Conservation (phyloP, 1,140 invertebrate species). For the Trichogramma pretiosum region DNA sequence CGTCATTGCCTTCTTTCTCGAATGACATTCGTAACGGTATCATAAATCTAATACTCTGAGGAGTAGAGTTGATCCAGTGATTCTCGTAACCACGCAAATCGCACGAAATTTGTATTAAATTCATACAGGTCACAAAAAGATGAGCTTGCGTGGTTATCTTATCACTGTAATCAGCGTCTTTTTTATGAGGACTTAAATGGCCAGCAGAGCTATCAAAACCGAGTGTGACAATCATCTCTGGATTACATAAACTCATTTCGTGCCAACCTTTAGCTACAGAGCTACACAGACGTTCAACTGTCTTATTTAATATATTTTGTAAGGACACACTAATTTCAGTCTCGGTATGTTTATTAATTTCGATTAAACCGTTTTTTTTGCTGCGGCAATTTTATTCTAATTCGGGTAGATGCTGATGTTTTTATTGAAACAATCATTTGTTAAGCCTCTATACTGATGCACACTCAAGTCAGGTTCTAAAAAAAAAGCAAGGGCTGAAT, state of each 20-base stretch:
- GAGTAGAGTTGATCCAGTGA: neutral
- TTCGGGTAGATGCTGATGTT: neutral
- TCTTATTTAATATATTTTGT: neutral
- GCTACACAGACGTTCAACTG: neutral
- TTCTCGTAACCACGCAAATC: neutral
- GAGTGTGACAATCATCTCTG: neutral
- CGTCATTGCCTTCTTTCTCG: neutral
- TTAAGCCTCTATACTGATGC: neutral
- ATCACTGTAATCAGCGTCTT: neutral
- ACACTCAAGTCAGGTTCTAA: neutral
- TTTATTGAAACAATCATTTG: neutral
- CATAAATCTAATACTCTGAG: neutral
- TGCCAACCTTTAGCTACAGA: neutral
- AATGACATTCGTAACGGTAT: neutral
- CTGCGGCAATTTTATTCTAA: neutral
- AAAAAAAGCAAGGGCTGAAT: neutral
- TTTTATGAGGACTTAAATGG: neutral
- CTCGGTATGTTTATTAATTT: neutral
- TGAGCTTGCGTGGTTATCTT: neutral
- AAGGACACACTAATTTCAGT: neutral
- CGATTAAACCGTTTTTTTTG: neutral
- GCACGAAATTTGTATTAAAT: neutral
- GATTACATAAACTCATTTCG: neutral
- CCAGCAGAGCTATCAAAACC: neutral
- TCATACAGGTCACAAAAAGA: neutral